Conservation (phyloP, 2,888 invertebrate genomes). For the Tenthredo amoena region DNA sequence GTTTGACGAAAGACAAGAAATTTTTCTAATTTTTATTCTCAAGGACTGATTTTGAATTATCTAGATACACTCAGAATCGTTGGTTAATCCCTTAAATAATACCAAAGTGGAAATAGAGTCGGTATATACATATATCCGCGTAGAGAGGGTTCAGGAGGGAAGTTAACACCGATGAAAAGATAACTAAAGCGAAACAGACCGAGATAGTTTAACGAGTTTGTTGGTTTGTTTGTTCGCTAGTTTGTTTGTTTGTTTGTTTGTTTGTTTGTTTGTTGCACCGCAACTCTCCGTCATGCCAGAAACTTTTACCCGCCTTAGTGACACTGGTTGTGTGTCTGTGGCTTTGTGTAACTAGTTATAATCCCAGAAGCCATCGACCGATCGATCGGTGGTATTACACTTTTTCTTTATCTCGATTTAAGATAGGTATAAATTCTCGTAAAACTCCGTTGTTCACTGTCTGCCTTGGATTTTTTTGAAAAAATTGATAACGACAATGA, state of each 20-base stretch:
- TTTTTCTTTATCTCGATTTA: neutral
- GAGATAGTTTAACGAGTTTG: conserved; percentile 48
- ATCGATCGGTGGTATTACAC: neutral
- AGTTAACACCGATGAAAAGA: conserved; percentile 26
- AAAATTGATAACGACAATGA: neutral
- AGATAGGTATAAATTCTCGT: neutral
- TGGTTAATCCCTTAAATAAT: neutral
- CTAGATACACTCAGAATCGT: neutral
- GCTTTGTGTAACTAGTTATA: neutral
- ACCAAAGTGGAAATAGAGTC: neutral
- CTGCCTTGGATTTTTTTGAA: neutral
- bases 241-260: conserved; percentile 8
- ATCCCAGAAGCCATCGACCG: neutral
- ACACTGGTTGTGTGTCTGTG: neutral
- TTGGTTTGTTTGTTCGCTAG: conserved; percentile 18
- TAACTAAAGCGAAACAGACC: conserved; percentile 36
- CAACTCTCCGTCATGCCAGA: conserved; percentile 24
- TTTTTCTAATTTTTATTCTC: neutral
- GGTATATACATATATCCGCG: neutral
- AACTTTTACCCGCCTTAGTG: conserved; percentile 10
- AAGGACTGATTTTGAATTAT: neutral
- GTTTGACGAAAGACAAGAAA: neutral
- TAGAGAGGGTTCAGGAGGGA: neutral
- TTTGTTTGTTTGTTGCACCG: conserved; percentile 25
- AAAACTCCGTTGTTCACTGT: neutral